Evolutionary conservation across 1,140 invertebrate species (phyloP), one percentile per base, ranked within the genome.

Genomic region (Zophobas morio): DNA sequence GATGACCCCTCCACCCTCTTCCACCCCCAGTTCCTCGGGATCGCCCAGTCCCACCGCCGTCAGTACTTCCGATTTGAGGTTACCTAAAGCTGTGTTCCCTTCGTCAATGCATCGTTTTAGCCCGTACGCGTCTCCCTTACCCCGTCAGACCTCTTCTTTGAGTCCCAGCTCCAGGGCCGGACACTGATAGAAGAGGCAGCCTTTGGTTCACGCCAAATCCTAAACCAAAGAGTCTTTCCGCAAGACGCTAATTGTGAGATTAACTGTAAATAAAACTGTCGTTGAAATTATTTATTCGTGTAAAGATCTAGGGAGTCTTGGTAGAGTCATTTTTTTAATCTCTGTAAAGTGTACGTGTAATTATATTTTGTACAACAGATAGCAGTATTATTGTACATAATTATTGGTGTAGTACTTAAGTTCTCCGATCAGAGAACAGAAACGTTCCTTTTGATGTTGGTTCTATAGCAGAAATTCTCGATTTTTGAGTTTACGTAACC

Each of bases 41-140:
- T 86, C 85, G n/a, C 84, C 85, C 37, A 85, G 84, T 76, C 85
- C 85, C n/a, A 86, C 85, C 40, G 83, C 84, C 8, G 76, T 85
- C 46, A 84, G 71, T 66, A 80, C 80, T 6, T 82, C 84, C 42
- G 85, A 86, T 70, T 57, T 86, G 35, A 78, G 85, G 75, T 78
- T 86, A 60, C 85, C 85, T 0, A 86, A 86, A 73, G 82, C 85
- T 2, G 78, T 85, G 33, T 86, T 86, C 78, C 84, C 85, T 3
- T 79, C 81, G 2, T 70, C 78, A 53, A 78, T 85, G 74, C 84
- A 86, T 71, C 79, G 84, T 40, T 86, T 83, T 71, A 85, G 83
- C 79, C 85, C 85, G 4, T 86, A 86, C 70, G 81, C 83, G 32
- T 72, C 81, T 1, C 76, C 82, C 2, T 32, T 82, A 2, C 70